Conservation (phyloP, 2,888 invertebrate species). For the Schizaphis graminum region DNA sequence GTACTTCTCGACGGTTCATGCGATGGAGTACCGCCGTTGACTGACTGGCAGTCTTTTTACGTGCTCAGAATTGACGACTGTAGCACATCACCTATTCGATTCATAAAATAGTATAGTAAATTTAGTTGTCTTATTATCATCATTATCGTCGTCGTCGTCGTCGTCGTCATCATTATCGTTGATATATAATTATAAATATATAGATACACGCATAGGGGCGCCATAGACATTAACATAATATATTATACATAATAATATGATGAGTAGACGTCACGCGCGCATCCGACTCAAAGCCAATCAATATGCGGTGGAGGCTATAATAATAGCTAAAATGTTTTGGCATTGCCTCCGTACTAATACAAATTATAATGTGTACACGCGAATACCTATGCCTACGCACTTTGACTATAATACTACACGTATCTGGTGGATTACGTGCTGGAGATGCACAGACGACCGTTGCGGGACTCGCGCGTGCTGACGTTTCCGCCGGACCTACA, state of each 20-base stretch:
- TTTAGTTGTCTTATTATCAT: neutral
- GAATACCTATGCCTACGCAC: neutral
- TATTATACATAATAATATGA: too few relatives aligned
- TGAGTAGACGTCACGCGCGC: neutral
- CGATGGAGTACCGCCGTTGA: neutral
- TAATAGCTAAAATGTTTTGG: neutral
- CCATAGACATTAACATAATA: too few relatives aligned
- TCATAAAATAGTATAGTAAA: neutral
- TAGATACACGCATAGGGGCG: too few relatives aligned
- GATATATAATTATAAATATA: too few relatives aligned
- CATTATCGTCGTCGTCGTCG: neutral
- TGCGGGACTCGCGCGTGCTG: neutral
- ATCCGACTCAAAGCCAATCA: slow-evolving; percentile 14
- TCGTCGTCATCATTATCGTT: neutral
- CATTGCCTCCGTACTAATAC: neutral
- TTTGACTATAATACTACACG: neutral
- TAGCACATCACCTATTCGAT: neutral
- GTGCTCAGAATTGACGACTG: neutral
- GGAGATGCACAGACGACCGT: neutral
- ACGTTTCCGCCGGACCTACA: neutral
- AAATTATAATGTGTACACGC: neutral
- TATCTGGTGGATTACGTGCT: neutral
- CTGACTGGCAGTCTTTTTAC: neutral
- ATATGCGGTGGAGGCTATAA: neutral
- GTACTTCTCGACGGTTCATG: neutral